phyloP scores from a whole-genome alignment of 2,797 vertebrate species.

The Accipiter superciliosus region DNA sequence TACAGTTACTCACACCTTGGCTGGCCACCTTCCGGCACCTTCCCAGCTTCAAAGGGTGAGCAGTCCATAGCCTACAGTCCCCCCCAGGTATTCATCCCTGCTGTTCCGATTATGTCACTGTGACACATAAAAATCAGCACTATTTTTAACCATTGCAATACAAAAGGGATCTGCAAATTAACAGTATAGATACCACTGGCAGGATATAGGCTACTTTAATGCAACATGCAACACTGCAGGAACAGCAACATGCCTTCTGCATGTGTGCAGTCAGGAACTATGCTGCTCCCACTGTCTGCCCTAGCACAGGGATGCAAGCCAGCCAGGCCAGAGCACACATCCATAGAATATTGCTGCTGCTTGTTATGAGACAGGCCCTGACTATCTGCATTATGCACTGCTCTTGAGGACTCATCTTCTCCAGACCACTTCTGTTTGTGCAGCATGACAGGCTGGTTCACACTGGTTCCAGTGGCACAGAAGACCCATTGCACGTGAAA shows the following conservation, averaged over 20 bases:
- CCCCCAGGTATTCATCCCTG: background rate
- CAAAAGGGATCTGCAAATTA: background rate
- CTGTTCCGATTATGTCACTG: background rate
- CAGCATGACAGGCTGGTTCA: background rate
- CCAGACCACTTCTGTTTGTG: background rate
- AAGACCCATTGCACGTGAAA: rapidly evolving
- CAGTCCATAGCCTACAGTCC: background rate
- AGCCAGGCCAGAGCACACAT: background rate
- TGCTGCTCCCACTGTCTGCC: background rate
- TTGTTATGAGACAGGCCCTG: background rate
- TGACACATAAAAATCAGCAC: background rate
- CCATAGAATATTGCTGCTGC: background rate
- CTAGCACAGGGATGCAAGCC: rapidly evolving
- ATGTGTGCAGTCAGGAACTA: background rate
- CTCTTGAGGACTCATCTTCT: background rate
- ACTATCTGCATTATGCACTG: background rate
- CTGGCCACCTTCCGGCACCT: background rate
- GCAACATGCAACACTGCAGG: background rate
- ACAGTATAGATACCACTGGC: background rate
- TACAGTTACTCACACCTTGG: background rate
- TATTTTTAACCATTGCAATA: background rate
- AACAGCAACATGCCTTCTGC: background rate
- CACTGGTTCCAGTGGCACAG: background rate
- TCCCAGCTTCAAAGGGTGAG: background rate
- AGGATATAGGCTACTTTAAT: background rate